A percentile compares a stretch with the other conserved stretches of the same genome.
Conservation (phyloP, 2,797 vertebrate species). For the Lagorchestes hirsutus region DNA sequence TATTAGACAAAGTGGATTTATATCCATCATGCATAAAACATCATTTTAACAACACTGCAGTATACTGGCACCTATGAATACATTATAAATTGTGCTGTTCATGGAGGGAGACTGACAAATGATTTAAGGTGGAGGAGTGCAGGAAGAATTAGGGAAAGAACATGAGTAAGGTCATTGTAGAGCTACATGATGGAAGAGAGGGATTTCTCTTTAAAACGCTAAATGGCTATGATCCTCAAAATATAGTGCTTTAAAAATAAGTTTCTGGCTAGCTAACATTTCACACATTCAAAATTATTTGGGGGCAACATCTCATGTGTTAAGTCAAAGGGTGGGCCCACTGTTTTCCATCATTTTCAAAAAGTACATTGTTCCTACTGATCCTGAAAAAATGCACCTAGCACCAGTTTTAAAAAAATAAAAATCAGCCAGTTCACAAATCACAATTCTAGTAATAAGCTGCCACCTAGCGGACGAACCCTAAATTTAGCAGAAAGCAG, state of each 20-base stretch:
- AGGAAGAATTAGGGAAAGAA: neutral
- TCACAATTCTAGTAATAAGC: slow-evolving; percentile 7
- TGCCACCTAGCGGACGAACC: slow-evolving; percentile 39
- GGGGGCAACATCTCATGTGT: neutral
- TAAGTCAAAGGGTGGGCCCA: neutral
- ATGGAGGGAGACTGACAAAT: neutral
- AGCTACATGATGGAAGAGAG: neutral
- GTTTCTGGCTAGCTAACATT: neutral
- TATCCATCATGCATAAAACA: slow-evolving; percentile 39
- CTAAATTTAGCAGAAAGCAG: neutral
- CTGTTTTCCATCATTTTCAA: neutral
- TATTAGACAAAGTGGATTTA: slow-evolving; percentile 13
- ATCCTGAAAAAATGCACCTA: neutral
- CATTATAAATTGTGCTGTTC: neutral
- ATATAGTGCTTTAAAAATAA: neutral
- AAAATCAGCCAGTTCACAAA: neutral
- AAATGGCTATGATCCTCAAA: neutral
- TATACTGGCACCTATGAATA: neutral
- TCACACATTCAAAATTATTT: neutral
- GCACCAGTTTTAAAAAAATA: neutral
- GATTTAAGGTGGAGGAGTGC: neutral
- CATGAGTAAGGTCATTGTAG: neutral
- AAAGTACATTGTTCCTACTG: neutral
- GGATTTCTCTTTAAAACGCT: neutral
- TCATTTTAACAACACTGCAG: slow-evolving; percentile 43